Conservation (phyloP, 2,888 invertebrate species). For the Linyphia triangularis region DNA sequence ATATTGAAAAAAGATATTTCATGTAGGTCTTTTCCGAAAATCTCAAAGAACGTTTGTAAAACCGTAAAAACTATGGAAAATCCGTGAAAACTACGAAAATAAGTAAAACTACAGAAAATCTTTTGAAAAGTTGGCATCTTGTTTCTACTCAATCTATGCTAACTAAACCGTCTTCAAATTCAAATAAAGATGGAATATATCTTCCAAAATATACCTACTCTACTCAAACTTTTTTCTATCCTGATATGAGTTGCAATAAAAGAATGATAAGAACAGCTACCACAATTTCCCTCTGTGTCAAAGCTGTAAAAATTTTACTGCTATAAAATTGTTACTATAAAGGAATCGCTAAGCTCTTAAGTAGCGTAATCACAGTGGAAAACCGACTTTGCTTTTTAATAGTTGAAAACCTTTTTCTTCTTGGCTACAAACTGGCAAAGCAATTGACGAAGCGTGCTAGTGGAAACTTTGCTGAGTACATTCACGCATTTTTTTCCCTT, state of each 20-base stretch:
- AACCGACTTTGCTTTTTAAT: slow-evolving; percentile 66
- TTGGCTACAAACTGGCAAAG: slow-evolving; percentile 38
- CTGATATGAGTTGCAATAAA: slow-evolving; percentile 40
- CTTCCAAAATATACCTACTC: slow-evolving; percentile 54
- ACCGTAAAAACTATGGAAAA: too few species aligned
- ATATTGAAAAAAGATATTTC: too few species aligned
- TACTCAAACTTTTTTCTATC: slow-evolving; percentile 31
- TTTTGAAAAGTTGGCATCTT: too few species aligned
- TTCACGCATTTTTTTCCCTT: background rate
- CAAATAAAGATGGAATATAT: slow-evolving; percentile 60
- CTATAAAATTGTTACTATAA: slow-evolving; percentile 64
- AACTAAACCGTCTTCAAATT: slow-evolving; percentile 1
- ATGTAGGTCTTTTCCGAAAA: too few species aligned
- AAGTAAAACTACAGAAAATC: too few species aligned
- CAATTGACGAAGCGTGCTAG: slow-evolving; percentile 16
- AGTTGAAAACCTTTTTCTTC: slow-evolving; percentile 30
- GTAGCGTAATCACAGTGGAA: slow-evolving; percentile 57
- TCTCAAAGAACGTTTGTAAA: too few species aligned
- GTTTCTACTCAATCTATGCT: background rate
- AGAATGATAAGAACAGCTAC: slow-evolving; percentile 40
- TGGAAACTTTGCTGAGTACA: slow-evolving; percentile 1
- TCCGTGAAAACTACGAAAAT: too few species aligned
- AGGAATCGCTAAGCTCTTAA: slow-evolving; percentile 67
- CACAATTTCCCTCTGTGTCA: slow-evolving; percentile 33
- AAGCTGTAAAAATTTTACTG: slow-evolving; percentile 67